phyloP scores from a whole-genome alignment of 2,113 vertebrate species.

The Takifugu bimaculatus region DNA sequence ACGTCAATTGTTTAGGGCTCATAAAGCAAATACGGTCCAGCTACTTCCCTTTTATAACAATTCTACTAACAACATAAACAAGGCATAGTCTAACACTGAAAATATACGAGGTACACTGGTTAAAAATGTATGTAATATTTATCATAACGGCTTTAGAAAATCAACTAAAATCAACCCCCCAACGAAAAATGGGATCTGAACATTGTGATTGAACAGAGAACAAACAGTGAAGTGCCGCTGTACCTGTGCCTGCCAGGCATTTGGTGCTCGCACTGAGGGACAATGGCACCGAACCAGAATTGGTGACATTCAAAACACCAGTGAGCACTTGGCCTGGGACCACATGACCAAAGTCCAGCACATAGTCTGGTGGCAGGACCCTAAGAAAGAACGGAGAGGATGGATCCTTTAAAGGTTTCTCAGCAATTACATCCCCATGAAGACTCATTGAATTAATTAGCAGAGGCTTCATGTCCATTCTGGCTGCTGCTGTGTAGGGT shows the following conservation, averaged over 20 bases:
- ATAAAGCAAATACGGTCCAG: too few species aligned
- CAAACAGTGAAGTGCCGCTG: neutral
- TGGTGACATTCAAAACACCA: slow-evolving; percentile 38
- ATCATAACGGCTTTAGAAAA: too few species aligned
- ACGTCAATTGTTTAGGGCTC: too few species aligned
- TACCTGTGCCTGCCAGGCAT: slow-evolving; percentile 51
- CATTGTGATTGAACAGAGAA: neutral
- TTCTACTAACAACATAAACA: neutral
- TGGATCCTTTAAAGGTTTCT: too few species aligned
- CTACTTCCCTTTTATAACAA: too few species aligned
- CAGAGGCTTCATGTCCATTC: too few species aligned
- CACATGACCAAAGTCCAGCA: slow-evolving; percentile 57
- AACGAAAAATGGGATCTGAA: neutral
- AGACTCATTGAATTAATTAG: too few species aligned
- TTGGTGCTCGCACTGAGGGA: slow-evolving; percentile 46
- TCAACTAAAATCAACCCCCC: too few species aligned
- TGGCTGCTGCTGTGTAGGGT: too few species aligned
- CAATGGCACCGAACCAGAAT: slow-evolving; percentile 43
- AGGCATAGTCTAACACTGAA: neutral
- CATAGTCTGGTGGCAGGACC: slow-evolving; percentile 51
- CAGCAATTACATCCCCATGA: too few species aligned
- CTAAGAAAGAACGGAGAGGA: slow-evolving; percentile 4
- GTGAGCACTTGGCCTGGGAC: slow-evolving; percentile 24
- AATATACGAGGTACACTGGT: neutral
- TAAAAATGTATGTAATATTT: neutral